Base-by-base conservation (phyloP, 2,113 vertebrate species). In the Accipiter cooperii region DNA sequence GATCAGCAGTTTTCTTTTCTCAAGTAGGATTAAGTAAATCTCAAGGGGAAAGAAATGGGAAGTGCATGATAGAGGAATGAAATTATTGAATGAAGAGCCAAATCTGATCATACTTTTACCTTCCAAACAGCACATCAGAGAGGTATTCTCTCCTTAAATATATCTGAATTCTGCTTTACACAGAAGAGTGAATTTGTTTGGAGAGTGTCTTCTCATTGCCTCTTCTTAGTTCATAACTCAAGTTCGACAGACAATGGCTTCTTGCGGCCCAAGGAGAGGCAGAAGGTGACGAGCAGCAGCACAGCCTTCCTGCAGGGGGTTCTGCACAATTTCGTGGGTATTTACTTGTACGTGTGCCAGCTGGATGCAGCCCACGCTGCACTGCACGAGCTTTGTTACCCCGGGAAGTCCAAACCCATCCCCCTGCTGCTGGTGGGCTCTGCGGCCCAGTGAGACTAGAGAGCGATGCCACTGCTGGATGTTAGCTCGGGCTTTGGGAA, bases 301-400 rank as follows among this genome's bases (percentile, higher is more conserved):
- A 55, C 20, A 44, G 51, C 46, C 17, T 29, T 60, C n/a, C 54
- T 19, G 22, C 1, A 1, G 13, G 14, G 13, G 28, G 33, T 16
- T 57, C 64, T 54, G 60, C 26, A 16, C 7, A 7, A 4, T n/a
- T 38, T 42, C 17, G 25, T 15, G 17, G 29, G 12, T 26, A 13
- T 74, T 19, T 19, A 33, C 55, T 6, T 7, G 34, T 15, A 34
- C 2, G 0, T 28, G 65, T 60, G 64, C 31, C 38, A 38, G 40
- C 26, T 34, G 65, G 34, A 18, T 6, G 10, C 42, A n/a, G 42
- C 36, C 42, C 47, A 3, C 2, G 5, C 28, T 22, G 42, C 13
- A 1, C n/a, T 8, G 46, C 66, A 1, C 0, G 3, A 10, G 52
- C 55, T n/a, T 13, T 4, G 1, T n/a, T 17, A 42, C 42, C 11